phyloP scores from a whole-genome alignment of 1,140 invertebrate genomes.

The Drosophila punjabiensis region DNA sequence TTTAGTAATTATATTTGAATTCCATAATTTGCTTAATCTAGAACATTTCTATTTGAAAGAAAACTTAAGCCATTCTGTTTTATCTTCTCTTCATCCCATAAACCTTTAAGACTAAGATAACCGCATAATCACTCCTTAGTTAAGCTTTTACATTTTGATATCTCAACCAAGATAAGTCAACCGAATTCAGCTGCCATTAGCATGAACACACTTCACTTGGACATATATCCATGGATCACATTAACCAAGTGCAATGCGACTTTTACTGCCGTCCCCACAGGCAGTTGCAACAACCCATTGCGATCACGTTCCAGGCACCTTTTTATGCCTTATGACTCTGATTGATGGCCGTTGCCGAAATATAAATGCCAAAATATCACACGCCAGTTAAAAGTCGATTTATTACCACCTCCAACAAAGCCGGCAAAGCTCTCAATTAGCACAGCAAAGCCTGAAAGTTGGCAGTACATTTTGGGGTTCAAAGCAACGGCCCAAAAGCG shows the following conservation, averaged over 20 bases:
- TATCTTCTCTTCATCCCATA: no score
- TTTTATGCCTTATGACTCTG: conserved; percentile 57
- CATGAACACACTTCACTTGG: conserved; percentile 26
- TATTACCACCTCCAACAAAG: conserved; percentile 48
- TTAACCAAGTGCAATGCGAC: conserved; percentile 26
- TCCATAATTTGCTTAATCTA: no score
- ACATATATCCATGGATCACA: conserved; percentile 27
- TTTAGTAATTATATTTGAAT: no score
- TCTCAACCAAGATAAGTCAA: background rate
- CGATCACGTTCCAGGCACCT: conserved; percentile 67
- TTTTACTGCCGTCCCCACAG: conserved; percentile 33
- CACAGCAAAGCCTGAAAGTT: conserved; percentile 26
- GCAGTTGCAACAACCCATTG: conserved; percentile 29
- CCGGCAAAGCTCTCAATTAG: conserved; percentile 36
- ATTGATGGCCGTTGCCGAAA: conserved; percentile 55
- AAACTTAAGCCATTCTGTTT: no score
- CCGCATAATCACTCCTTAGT: no score
- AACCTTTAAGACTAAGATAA: no score
- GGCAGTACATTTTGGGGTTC: conserved; percentile 4
- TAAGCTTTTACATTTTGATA: background rate
- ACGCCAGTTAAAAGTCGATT: conserved; percentile 57
- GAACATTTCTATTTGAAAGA: no score
- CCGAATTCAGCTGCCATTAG: conserved; percentile 7
- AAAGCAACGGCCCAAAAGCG: conserved; percentile 24
- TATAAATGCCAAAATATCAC: conserved; percentile 75